phyloP scores from a whole-genome alignment of 2,888 invertebrate genomes.

The Aphidoletes aphidimyza region DNA sequence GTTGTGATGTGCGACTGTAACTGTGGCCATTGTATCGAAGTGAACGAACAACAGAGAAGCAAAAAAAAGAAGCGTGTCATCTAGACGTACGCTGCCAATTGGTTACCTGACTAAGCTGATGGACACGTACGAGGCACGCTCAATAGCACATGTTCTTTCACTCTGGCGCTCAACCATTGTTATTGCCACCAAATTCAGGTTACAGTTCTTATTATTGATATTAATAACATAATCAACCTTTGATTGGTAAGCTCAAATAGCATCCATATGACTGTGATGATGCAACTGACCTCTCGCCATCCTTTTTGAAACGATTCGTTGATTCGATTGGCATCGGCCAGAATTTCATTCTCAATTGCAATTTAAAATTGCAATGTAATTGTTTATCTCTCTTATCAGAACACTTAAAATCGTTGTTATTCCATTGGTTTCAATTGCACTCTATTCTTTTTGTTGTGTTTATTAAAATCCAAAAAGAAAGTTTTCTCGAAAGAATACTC shows the following conservation, averaged over 20 bases:
- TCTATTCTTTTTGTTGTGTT: too few species aligned
- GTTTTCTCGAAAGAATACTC: too few species aligned
- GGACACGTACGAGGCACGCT: slow-evolving; percentile 52
- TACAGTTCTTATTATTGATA: slow-evolving; percentile 50
- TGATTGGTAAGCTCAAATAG: slow-evolving; percentile 5
- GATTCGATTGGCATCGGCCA: not conserved
- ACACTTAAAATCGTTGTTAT: too few species aligned
- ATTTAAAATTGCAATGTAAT: not conserved
- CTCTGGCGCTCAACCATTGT: slow-evolving; percentile 44
- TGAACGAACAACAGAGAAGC: not conserved
- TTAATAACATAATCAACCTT: slow-evolving; percentile 53
- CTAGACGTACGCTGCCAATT: slow-evolving; percentile 19
- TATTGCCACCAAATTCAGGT: slow-evolving; percentile 32
- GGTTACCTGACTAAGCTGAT: slow-evolving; percentile 50
- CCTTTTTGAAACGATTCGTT: not conserved
- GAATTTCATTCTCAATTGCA: too few species aligned
- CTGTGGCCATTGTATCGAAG: not conserved
- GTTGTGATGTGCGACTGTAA: not conserved
- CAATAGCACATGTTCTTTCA: slow-evolving; percentile 51
- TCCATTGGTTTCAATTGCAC: too few species aligned
- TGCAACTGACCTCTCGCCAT: slow-evolving; percentile 52
- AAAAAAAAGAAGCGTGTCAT: slow-evolving; percentile 26
- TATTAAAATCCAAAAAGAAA: too few species aligned
- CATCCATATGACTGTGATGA: not conserved
- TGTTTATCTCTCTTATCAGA: too few species aligned